Percentiles rank a stretch among this genome's conserved stretches.
phyloP scores from a whole-genome alignment of 2,888 invertebrate genomes.

The Pandemis heparana region DNA sequence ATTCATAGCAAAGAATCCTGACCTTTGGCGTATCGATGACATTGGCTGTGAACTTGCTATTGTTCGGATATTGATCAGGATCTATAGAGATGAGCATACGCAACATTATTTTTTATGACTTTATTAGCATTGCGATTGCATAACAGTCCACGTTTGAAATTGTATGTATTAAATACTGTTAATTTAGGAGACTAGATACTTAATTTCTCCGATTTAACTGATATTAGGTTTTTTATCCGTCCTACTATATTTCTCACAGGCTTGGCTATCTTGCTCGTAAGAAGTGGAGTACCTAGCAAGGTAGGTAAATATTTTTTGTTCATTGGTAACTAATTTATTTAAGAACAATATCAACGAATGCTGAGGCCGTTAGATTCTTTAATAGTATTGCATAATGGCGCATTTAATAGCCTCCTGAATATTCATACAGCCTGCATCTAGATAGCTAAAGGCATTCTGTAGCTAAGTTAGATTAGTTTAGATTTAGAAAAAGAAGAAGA shows the following conservation, averaged over 20 bases:
- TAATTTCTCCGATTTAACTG: too few species aligned
- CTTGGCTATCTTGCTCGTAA: too few species aligned
- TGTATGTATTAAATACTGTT: not conserved
- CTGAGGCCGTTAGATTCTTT: constrained; percentile 16
- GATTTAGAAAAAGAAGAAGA: too few species aligned
- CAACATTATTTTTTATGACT: constrained; percentile 20
- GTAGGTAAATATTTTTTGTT: too few species aligned
- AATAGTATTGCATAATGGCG: constrained; percentile 17
- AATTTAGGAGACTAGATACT: too few species aligned
- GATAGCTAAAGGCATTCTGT: constrained; percentile 9
- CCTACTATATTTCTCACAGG: too few species aligned
- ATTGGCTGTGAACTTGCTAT: constrained; percentile 41
- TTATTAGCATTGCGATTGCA: not conserved
- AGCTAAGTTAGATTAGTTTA: not conserved
- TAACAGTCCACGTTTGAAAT: not conserved
- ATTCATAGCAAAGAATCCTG: constrained; percentile 40
- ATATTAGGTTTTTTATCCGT: too few species aligned
- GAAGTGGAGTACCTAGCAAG: too few species aligned
- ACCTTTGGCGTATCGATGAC: constrained; percentile 40
- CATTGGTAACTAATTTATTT: not conserved
- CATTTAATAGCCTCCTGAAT: not conserved
- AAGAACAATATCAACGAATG: constrained; percentile 9
- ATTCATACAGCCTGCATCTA: constrained; percentile 9
- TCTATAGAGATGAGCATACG: not conserved
- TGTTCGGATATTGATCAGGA: constrained; percentile 30